A percentile compares a stretch with the other conserved stretches of the same genome.
Conservation (phyloP, 2,888 invertebrate species). For the Celastrina argiolus region DNA sequence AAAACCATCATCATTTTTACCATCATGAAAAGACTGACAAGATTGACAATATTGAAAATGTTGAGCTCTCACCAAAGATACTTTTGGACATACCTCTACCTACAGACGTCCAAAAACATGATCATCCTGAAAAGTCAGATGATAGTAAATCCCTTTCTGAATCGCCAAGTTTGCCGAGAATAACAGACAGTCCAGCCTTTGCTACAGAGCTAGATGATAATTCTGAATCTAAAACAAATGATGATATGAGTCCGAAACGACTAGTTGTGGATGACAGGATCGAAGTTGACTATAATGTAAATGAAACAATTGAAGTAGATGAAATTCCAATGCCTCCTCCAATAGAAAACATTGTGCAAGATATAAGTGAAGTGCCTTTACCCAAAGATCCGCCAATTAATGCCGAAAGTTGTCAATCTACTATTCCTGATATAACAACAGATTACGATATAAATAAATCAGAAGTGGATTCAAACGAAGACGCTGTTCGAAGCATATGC, state of each 20-base stretch:
- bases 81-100: slow-evolving; percentile 63
- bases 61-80: slow-evolving; percentile 50
- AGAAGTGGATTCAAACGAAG: slow-evolving; percentile 76
- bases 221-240: slow-evolving; percentile 37
- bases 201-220: slow-evolving; percentile 43
- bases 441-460: slow-evolving; percentile 54
- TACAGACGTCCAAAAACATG: slow-evolving; percentile 49
- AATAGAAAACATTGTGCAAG: slow-evolving; percentile 55
- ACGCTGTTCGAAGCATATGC: slow-evolving; percentile 88
- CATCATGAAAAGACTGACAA: slow-evolving; percentile 69
- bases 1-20: slow-evolving; percentile 82
- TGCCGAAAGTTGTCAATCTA: slow-evolving; percentile 31
- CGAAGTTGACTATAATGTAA: slow-evolving; percentile 45
- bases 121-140: slow-evolving; percentile 47
- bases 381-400: slow-evolving; percentile 53
- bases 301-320: slow-evolving; percentile 54
- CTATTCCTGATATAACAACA: slow-evolving; percentile 31
- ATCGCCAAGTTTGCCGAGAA: slow-evolving; percentile 80
- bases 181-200: slow-evolving; percentile 80
- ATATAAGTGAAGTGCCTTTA: slow-evolving; percentile 69
- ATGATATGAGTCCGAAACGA: slow-evolving; percentile 34
- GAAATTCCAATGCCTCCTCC: slow-evolving; percentile 67
- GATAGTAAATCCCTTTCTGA: slow-evolving; percentile 59
- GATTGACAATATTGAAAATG: slow-evolving; percentile 38
- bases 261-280: slow-evolving; percentile 42